Percentiles rank a stretch among this genome's conserved stretches.
Evolutionary conservation across 2,113 vertebrate genomes (phyloP).

Genomic region (Notothenia coriiceps): DNA sequence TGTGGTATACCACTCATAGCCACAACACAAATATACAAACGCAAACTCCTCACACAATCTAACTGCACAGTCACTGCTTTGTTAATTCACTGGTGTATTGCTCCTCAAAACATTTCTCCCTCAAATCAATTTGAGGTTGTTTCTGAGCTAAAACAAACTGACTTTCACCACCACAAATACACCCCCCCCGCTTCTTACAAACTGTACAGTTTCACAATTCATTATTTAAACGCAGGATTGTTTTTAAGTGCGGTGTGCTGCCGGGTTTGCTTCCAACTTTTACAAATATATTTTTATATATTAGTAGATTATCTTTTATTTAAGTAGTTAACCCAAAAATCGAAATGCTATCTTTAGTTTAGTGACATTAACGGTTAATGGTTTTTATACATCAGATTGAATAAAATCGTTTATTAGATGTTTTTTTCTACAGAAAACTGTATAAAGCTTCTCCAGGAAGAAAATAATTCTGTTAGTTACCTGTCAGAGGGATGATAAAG

Average conservation of each 20-base stretch:
- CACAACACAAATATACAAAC: slow-evolving; percentile 24
- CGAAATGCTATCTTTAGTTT: not conserved
- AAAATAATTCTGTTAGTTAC: not conserved
- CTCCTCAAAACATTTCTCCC: too few relatives aligned
- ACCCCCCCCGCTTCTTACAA: not conserved
- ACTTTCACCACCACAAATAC: too few relatives aligned
- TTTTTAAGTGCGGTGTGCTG: slow-evolving; percentile 26
- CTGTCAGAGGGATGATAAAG: not conserved
- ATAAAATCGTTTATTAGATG: not conserved
- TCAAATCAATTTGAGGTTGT: too few relatives aligned
- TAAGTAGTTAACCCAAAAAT: not conserved
- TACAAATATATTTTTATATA: slow-evolving; percentile 7
- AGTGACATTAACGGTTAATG: not conserved
- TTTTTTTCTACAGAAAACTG: not conserved
- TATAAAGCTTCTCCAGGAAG: not conserved
- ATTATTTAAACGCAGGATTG: slow-evolving; percentile 27
- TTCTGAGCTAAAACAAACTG: too few relatives aligned
- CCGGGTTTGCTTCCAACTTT: not conserved
- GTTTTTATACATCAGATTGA: not conserved
- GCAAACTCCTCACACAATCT: not conserved
- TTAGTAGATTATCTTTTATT: slow-evolving; percentile 13
- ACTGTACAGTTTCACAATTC: slow-evolving; percentile 14
- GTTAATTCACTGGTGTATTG: not conserved
- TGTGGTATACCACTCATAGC: not conserved
- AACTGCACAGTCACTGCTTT: not conserved